Percentiles rank a stretch among this genome's conserved stretches.
These are phyloP conservation scores for Recurvirostra avosetta DNA, from an alignment of 2,113 vertebrate genomes.

Conservation along the genomic window DNA sequence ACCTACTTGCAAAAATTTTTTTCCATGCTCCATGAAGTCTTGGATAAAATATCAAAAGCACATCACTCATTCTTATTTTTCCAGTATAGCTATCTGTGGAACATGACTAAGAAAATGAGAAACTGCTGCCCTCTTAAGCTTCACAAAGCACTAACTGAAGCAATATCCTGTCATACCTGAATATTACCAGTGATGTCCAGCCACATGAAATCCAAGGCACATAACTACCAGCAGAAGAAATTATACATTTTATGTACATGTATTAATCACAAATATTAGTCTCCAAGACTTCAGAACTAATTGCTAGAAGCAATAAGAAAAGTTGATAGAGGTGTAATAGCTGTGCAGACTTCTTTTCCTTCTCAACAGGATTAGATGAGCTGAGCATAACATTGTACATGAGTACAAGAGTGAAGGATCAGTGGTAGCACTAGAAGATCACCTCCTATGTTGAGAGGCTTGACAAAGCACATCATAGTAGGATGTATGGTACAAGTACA, in stretches of 20 bases:
- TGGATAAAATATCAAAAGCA: neutral
- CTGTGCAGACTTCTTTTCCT: neutral
- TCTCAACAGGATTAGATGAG: neutral
- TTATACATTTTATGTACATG: neutral
- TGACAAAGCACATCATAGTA: fast-evolving
- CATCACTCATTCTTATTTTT: neutral
- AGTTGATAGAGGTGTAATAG: neutral
- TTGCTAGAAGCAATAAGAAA: neutral
- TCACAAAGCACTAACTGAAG: neutral
- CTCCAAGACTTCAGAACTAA: neutral
- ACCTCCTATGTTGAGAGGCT: neutral
- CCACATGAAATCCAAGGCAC: neutral
- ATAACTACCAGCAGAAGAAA: neutral
- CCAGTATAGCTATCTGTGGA: neutral
- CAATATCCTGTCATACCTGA: neutral
- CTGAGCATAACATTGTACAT: neutral
- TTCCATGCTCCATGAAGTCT: neutral
- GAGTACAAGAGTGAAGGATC: neutral
- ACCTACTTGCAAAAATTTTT: neutral
- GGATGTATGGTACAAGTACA: neutral
- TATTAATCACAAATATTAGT: neutral
- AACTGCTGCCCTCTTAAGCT: neutral
- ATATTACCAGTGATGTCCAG: neutral
- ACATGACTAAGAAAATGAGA: neutral
- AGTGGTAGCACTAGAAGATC: neutral